These are phyloP conservation scores for Mesocricetus auratus DNA, from an alignment of 2,113 vertebrate species.

Conservation along the genomic window DNA sequence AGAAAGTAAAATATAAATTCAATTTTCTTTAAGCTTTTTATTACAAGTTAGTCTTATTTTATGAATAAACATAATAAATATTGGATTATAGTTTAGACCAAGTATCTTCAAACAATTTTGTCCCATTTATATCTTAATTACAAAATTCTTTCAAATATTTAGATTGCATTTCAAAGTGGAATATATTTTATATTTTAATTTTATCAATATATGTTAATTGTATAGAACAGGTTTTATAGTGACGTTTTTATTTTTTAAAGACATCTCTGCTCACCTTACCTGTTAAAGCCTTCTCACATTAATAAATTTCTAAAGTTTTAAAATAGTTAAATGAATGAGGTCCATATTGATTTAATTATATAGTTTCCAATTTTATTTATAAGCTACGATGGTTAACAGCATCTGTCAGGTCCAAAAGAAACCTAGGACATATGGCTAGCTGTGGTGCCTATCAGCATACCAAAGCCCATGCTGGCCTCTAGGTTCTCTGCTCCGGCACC, in stretches of 20 bases:
- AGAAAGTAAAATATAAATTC: conserved; percentile 31
- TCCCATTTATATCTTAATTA: conserved; percentile 42
- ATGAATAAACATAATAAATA: conserved; percentile 61
- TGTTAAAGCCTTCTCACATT: not conserved
- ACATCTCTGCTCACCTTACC: not conserved
- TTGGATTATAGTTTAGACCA: conserved; percentile 50
- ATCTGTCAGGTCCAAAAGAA: not conserved
- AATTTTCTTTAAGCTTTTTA: conserved; percentile 8
- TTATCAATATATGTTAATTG: not conserved
- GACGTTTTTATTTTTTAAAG: conserved; percentile 18
- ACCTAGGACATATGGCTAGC: too few relatives aligned
- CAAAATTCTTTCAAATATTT: conserved; percentile 44
- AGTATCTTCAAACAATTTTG: conserved; percentile 39
- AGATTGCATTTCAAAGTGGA: conserved; percentile 37
- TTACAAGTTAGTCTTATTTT: conserved; percentile 59
- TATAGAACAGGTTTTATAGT: not conserved
- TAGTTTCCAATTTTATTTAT: conserved; percentile 21
- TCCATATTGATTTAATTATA: conserved; percentile 36
- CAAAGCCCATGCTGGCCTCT: too few relatives aligned
- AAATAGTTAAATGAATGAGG: conserved; percentile 16
- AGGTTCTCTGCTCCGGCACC: too few relatives aligned
- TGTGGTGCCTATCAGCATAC: too few relatives aligned
- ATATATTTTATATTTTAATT: conserved; percentile 21
- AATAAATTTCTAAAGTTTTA: not conserved
- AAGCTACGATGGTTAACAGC: not conserved